Conservation (phyloP, 1,140 invertebrate genomes). For the Pinna nobilis region DNA sequence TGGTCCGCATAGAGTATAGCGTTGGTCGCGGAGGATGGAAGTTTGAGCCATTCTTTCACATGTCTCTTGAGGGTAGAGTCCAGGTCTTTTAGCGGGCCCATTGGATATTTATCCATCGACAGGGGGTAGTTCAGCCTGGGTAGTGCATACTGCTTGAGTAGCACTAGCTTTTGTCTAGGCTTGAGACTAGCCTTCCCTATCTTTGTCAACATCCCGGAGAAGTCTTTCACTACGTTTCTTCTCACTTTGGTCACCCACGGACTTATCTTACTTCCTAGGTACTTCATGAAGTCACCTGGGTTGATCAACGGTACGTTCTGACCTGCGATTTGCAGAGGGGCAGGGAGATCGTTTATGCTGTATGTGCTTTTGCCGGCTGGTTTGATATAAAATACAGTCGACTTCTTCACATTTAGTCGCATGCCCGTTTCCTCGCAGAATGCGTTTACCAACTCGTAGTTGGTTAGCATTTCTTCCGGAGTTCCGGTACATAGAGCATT, state of each 20-base stretch:
- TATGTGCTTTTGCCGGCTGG: conserved; percentile 7
- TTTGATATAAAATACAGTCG: conserved; percentile 22
- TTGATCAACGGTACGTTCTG: conserved; percentile 12
- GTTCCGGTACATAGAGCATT: conserved; percentile 18
- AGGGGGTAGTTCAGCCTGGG: too few species aligned
- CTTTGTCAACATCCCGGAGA: too few species aligned
- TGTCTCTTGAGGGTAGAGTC: too few species aligned
- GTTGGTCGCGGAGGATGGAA: conserved; percentile 6
- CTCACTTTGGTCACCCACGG: conserved; percentile 22
- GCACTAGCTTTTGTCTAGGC: too few species aligned
- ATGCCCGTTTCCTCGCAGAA: conserved; percentile 42
- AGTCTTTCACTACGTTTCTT: neutral
- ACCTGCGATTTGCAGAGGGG: neutral
- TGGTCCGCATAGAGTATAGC: neutral
- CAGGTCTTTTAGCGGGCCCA: too few species aligned
- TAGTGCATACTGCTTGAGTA: too few species aligned
- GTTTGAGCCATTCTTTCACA: conserved; percentile 31
- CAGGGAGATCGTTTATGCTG: conserved; percentile 3
- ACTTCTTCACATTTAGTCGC: conserved; percentile 44
- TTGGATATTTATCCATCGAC: too few species aligned
- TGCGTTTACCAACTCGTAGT: conserved; percentile 8
- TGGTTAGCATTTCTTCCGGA: conserved; percentile 18
- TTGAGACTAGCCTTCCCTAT: too few species aligned
- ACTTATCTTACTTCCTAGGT: conserved; percentile 28
- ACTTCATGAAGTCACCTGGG: conserved; percentile 8